Conservation (phyloP, 2,888 invertebrate species). For the Branchellion lobata region DNA sequence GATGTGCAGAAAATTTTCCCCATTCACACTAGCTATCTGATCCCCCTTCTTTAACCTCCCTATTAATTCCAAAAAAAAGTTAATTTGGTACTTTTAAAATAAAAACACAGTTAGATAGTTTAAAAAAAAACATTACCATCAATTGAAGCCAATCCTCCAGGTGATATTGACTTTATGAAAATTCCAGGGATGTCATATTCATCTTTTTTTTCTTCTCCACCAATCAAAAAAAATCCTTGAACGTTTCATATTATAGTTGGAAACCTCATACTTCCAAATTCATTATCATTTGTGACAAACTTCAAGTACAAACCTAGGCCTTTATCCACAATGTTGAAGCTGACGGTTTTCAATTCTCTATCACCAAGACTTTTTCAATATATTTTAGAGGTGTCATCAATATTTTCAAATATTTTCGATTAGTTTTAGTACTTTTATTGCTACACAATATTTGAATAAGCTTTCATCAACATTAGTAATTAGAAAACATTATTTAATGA, state of each 20-base stretch:
- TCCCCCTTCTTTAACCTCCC: slow-evolving; percentile 35
- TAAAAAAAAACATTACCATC: slow-evolving; percentile 24
- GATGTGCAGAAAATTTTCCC: background rate
- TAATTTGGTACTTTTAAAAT: background rate
- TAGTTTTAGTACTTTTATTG: no score
- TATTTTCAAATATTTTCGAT: no score
- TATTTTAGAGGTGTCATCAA: no score
- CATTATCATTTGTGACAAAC: background rate
- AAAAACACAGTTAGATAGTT: background rate
- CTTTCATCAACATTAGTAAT: no score
- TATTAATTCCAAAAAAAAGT: slow-evolving; percentile 3
- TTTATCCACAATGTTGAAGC: slow-evolving; percentile 35
- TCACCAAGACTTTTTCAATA: no score
- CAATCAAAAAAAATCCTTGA: slow-evolving; percentile 32
- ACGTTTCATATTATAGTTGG: background rate
- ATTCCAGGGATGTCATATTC: background rate
- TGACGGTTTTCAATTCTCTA: slow-evolving; percentile 30
- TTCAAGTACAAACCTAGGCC: slow-evolving; percentile 30
- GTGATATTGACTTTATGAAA: slow-evolving; percentile 23
- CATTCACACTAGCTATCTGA: slow-evolving; percentile 39
- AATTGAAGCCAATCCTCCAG: slow-evolving; percentile 33
- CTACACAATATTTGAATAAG: no score
- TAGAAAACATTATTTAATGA: no score
- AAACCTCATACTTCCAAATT: background rate
- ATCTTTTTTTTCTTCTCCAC: slow-evolving; percentile 13